Percentiles rank a stretch among this genome's conserved stretches.
phyloP scores from a whole-genome alignment of 1,140 invertebrate species.

The Cecropterus lyciades region DNA sequence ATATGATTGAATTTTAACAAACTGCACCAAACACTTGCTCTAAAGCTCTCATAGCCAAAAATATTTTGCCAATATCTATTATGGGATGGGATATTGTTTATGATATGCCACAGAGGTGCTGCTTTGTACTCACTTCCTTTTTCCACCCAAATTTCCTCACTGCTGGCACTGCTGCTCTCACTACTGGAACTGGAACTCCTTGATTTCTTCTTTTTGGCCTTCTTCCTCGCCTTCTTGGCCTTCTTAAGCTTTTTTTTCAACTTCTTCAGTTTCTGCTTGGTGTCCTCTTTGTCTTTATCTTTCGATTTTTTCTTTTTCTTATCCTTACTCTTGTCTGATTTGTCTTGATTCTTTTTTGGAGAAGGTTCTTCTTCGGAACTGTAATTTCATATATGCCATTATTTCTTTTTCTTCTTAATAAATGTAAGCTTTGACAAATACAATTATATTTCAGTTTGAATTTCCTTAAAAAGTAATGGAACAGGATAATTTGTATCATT shows the following conservation, averaged over 20 bases:
- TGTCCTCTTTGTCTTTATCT: slow-evolving; percentile 75
- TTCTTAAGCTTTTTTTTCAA: slow-evolving; percentile 86
- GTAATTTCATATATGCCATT: background rate
- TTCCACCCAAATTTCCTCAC: slow-evolving; percentile 88
- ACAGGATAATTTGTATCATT: too few species aligned
- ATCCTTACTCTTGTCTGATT: slow-evolving; percentile 63
- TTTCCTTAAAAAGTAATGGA: too few species aligned
- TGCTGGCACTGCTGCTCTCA: slow-evolving; percentile 58
- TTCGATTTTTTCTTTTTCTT: slow-evolving; percentile 82
- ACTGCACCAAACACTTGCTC: too few species aligned
- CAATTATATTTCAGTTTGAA: too few species aligned
- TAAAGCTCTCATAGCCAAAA: too few species aligned
- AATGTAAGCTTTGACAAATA: too few species aligned
- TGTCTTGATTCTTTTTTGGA: slow-evolving; percentile 40
- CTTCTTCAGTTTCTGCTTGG: slow-evolving; percentile 83
- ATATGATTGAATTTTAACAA: too few species aligned
- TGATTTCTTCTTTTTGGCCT: slow-evolving; percentile 79
- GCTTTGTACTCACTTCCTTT: slow-evolving; percentile 85
- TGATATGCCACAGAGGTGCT: too few species aligned
- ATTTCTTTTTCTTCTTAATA: background rate
- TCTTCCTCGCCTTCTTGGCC: slow-evolving; percentile 86
- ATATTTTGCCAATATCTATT: too few species aligned
- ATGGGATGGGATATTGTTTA: too few species aligned
- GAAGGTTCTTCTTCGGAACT: slow-evolving; percentile 70
- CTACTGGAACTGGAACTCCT: slow-evolving; percentile 65